Base-by-base conservation (phyloP, 2,888 invertebrate species). In the Sinohyriopsis cumingii region DNA sequence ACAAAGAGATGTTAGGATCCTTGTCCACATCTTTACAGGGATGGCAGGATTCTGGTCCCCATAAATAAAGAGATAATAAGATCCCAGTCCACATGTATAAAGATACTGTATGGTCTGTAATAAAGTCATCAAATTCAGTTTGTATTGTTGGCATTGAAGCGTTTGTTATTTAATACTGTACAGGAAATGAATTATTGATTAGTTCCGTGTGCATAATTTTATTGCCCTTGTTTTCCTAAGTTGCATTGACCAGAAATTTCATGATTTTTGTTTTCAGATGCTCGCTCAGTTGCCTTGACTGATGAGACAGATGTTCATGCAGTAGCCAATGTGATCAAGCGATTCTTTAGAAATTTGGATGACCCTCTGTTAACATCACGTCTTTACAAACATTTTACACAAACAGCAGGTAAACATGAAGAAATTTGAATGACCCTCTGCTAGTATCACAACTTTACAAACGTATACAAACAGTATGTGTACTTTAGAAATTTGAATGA, bases 291-390 rank as follows among this genome's bases (percentile, higher is more conserved):
- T 6, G 95, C 95, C 88, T 92, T 97, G 63, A 92, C 92, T 7
- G 93, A 93, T 60, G 93, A 94, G 65, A 95, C 94, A 85, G 93
- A 94, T 0, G 96, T 96, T 82, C 95, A 96, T 89, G 97, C 97
- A 87, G 96, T 97, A 20, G 95, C 96, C 5, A 95, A 95, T 56
- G 95, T 94, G 0, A 91, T 97, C 9, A 96, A 97, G 89, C 92
- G 96, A 73, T 97, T 96, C 91, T 94, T 97, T 89, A 92, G 96
- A n/a, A 95, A 95, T 82, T 91, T 97, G 65, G 95, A 95, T 0
- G 95, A 96, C 83, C 94, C 96, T 1, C 91, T 97, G 54, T 91
- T 97, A 72, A 94, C 95, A 1, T 92, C 93, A n/a, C 91, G 92
- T 61, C 92, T 94, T 65, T 93, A 95, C 78, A 92, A 92, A 69